Evolutionary conservation across 1,140 invertebrate species (phyloP), one percentile per base, ranked within the genome.

Genomic region (Drosophila nigromelanica): DNA sequence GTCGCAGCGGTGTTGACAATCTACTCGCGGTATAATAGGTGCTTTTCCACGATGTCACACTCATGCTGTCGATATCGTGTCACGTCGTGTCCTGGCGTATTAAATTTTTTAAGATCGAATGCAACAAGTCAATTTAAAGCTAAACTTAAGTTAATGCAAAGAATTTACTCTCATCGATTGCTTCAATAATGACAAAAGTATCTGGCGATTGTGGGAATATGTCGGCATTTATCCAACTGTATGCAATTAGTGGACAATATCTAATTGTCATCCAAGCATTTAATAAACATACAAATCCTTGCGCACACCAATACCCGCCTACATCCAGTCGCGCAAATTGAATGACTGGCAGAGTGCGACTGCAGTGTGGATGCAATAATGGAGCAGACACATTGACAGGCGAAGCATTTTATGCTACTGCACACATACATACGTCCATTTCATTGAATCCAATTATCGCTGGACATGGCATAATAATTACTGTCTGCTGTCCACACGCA

Each of bases 381-480:
- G 56, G 14, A 43, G 14, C 47, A 21, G 24, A 61, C 54, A 52
- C 45, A 58, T 64, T 51, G 47, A 43, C 45, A 68, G 30, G 35
- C 43, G 56, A 60, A 68, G 21, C 50, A 51, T 27, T 61, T 39
- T 45, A 27, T 43, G 51, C 60, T 48, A 62, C 51, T 56, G 50
- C 42, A 18, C 62, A 61, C 27, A 56, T 47, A 39, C 68, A 73
- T 66, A 68, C 48, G 48, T 47, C 37, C 67, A 82, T 87, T 90
- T 87, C 73, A 87, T 90, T 90, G 87, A 90, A 90, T 90, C 87
- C 87, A 90, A 90, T 90, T 90, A 87, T 78, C 87, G 74, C 72
- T 90, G 87, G 78, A 82, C 82, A 90, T 90, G 81, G 81, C 74
- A 90, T 83, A 78, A 90, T 90, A 90, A 90, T 90, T 87, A 90